A percentile compares a stretch with the other conserved stretches of the same genome.
Conservation (phyloP, 35 echinoderm and acorn worm species). For the Lytechinus pictus region DNA sequence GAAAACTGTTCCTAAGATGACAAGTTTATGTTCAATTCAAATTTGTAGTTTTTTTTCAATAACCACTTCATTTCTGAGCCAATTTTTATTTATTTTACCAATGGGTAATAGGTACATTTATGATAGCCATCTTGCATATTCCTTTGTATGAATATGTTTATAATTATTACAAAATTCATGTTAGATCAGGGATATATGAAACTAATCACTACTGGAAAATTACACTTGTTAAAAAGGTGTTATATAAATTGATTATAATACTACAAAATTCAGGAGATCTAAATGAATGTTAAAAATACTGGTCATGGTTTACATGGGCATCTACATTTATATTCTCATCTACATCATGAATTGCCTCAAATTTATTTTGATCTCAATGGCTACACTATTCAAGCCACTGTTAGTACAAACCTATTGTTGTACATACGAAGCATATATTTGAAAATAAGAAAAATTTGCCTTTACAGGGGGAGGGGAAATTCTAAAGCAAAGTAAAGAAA, state of each 20-base stretch:
- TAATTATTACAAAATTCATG: not conserved
- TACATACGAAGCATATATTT: not conserved
- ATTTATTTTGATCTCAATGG: not conserved
- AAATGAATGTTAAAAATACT: not conserved
- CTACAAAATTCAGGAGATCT: not conserved
- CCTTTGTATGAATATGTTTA: not conserved
- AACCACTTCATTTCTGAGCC: too few relatives aligned
- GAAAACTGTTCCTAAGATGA: too few relatives aligned
- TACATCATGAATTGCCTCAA: not conserved
- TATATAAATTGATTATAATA: conserved; percentile 37
- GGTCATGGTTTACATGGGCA: not conserved
- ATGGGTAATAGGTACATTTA: too few relatives aligned
- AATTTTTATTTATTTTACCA: too few relatives aligned
- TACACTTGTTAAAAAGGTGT: not conserved
- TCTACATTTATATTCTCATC: not conserved
- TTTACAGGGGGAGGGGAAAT: not conserved
- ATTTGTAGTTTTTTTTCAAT: not conserved
- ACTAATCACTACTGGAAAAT: not conserved
- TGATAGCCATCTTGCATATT: too few relatives aligned
- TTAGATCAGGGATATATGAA: conserved; percentile 35
- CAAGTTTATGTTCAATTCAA: not conserved
- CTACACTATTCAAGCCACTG: not conserved
- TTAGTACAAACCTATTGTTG: not conserved
- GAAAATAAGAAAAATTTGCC: not conserved
- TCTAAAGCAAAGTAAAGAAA: not conserved